These are phyloP conservation scores for Drosophila diplacantha DNA, from an alignment of 2,888 invertebrate species.

Conservation along the genomic window DNA sequence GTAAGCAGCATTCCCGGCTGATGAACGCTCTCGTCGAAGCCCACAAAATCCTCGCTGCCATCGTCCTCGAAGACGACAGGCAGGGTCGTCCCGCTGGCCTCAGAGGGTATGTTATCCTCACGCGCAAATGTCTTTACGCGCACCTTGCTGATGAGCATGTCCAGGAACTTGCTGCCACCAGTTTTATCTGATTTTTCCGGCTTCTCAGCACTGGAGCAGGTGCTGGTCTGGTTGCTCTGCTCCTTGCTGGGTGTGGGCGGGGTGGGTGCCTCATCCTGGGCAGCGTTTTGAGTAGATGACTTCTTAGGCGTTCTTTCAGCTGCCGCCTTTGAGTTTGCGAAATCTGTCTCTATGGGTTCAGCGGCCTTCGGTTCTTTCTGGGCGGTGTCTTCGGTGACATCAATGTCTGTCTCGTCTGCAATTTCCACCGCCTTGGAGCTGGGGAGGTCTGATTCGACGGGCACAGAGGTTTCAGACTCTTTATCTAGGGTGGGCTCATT, in stretches of 20 bases:
- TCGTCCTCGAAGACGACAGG: constrained; percentile 43
- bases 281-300: neutral
- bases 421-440: constrained; percentile 1
- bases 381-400: neutral
- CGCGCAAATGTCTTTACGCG: constrained; percentile 56
- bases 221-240: constrained; percentile 16
- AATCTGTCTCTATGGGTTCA: neutral
- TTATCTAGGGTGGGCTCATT: neutral
- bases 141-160: constrained; percentile 75
- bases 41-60: constrained; percentile 68
- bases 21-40: constrained; percentile 74
- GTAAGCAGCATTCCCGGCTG: constrained; percentile 76
- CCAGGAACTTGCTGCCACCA: constrained; percentile 69
- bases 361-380: neutral
- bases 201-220: constrained; percentile 34
- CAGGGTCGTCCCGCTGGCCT: neutral
- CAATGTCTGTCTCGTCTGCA: neutral
- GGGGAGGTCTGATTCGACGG: neutral
- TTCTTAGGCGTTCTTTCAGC: constrained; percentile 28
- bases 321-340: constrained; percentile 1
- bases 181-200: constrained; percentile 28
- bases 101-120: constrained; percentile 26
- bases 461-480: neutral
- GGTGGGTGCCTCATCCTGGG: constrained; percentile 9
- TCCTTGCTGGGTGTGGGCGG: constrained; percentile 26